Evolutionary conservation across 2,113 vertebrate genomes (phyloP).

Genomic region (Peromyscus maniculatus): DNA sequence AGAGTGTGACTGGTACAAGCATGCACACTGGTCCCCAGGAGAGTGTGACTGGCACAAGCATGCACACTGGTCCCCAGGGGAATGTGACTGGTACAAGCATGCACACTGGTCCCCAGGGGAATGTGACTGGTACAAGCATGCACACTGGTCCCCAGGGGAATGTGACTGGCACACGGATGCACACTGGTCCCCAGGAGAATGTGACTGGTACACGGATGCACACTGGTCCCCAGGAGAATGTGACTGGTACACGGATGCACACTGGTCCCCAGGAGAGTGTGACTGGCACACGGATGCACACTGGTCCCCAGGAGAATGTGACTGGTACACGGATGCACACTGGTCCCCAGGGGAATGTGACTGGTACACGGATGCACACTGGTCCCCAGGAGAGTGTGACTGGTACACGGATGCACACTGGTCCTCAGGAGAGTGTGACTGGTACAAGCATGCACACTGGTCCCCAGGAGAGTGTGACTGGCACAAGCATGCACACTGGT

Average conservation of each 20-base stretch:
- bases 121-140: no score
- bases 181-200: neutral
- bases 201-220: neutral
- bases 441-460: neutral
- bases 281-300: neutral
- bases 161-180: neutral
- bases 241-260: neutral
- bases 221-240: neutral
- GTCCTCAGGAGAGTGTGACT: no score
- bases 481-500: neutral
- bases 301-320: neutral
- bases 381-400: neutral
- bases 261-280: neutral
- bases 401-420: neutral
- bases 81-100: no score
- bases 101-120: neutral
- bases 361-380: neutral
- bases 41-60: neutral
- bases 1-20: no score
- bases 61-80: neutral
- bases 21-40: neutral
- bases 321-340: neutral
- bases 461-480: neutral
- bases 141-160: neutral
- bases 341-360: neutral